phyloP scores from a whole-genome alignment of 2,113 vertebrate species.

The Cephalopterus ornatus region DNA sequence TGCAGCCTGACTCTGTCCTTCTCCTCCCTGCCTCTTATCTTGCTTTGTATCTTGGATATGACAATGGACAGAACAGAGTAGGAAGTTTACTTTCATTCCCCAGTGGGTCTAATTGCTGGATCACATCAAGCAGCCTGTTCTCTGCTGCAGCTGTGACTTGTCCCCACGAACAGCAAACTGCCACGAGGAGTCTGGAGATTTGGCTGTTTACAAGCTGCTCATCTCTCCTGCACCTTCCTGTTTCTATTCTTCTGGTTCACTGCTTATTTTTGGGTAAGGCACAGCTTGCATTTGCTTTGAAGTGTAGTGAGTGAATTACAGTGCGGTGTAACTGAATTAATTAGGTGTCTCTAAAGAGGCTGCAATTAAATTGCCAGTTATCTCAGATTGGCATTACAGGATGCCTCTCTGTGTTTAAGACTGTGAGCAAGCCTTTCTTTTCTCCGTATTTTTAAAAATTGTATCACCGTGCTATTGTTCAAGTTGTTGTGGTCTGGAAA shows the following conservation, averaged over 20 bases:
- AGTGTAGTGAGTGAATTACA: not conserved
- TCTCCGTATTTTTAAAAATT: not conserved
- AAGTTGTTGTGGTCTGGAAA: not conserved
- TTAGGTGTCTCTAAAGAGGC: constrained; percentile 6
- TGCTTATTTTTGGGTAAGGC: constrained; percentile 20
- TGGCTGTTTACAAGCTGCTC: not conserved
- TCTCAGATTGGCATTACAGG: not conserved
- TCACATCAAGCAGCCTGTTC: not conserved
- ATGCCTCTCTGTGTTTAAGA: not conserved
- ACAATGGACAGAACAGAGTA: not conserved
- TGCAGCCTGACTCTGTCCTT: not conserved
- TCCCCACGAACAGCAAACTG: not conserved
- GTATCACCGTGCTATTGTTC: not conserved
- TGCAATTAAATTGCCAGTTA: constrained; percentile 16
- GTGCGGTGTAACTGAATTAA: not conserved
- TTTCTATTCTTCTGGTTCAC: not conserved
- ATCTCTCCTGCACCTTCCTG: not conserved
- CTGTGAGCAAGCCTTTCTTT: not conserved
- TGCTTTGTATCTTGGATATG: not conserved
- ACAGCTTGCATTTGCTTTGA: constrained; percentile 27
- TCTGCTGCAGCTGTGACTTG: not conserved
- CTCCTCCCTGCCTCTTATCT: not conserved
- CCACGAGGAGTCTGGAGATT: not conserved
- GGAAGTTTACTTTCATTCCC: not conserved
- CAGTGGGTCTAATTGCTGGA: not conserved